Conservation (phyloP, 2,113 vertebrate species). For the Pseudolaguvia tuberculata region DNA sequence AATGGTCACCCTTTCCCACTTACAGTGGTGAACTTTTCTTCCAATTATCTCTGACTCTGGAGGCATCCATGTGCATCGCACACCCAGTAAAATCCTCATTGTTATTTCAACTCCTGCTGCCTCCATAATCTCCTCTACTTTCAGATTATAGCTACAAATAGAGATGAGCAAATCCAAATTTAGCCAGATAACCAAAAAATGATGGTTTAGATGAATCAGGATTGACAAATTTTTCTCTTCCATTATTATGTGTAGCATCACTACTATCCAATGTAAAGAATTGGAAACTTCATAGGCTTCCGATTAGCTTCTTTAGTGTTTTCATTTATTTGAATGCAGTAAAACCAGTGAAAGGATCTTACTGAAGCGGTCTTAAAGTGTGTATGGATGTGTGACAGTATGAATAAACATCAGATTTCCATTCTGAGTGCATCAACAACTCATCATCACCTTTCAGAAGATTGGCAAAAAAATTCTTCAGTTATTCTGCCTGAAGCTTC, state of each 20-base stretch:
- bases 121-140: background rate
- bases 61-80: background rate
- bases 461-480: slow-evolving; percentile 20
- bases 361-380: background rate
- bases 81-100: background rate
- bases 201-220: too few relatives aligned
- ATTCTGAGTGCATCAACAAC: background rate
- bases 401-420: background rate
- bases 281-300: too few relatives aligned
- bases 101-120: background rate
- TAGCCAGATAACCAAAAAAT: background rate
- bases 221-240: too few relatives aligned
- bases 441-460: background rate
- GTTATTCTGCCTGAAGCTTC: slow-evolving; percentile 2
- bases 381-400: background rate
- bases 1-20: background rate
- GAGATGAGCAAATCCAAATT: too few relatives aligned
- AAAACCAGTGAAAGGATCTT: background rate
- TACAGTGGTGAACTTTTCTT: background rate
- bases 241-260: too few relatives aligned
- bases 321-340: too few relatives aligned
- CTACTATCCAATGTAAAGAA: too few relatives aligned
- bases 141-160: background rate
- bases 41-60: slow-evolving; percentile 8
- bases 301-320: too few relatives aligned